Evolutionary conservation across 2,797 vertebrate species (phyloP), one percentile per base, ranked within the genome.

Genomic region (Dromococcyx pavoninus): DNA sequence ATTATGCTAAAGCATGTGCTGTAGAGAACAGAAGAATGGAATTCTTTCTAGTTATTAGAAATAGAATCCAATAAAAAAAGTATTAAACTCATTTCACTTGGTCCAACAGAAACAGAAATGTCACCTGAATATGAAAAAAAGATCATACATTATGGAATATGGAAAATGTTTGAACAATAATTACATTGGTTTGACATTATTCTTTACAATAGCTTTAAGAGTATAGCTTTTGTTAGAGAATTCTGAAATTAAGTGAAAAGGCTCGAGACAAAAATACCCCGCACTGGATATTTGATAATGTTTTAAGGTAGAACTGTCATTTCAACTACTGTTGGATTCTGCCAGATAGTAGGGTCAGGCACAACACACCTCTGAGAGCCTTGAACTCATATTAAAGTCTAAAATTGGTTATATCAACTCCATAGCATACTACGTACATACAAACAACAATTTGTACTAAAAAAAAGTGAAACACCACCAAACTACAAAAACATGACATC

Each of bases 31-130:
- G 58, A 70, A 89, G 46, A 94, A 69, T 21, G 17, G 58, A 89
- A 95, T 89, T 95, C 50, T 95, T 96, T 95, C 66, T 80, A 95
- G 83, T 92, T 95, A 77, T 86, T 95, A 69, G 66, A 97, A 97
- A 94, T 13, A 25, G 75, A 97, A 94, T 97, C 96, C 94, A 97
- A 97, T 97, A 92, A 94, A 97, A 97, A 79, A 91, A 83, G 39
- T 76, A 96, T 96, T 94, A 91, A 94, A 70, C 41, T 91, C 37
- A 84, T 91, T 94, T 35, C 89, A 92, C 41, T 65, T 75, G 32
- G 17, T 73, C 86, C 91, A 96, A 92, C 85, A 83, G 94, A 96
- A 97, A 93, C 58, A 96, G 92, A 92, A 96, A 86, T 10, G 0
- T 95, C 60, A 62, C 66, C 96, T 24, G 37, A 96, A 94, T 93